phyloP scores from a whole-genome alignment of 2,888 invertebrate genomes.

The Melinaea menophilus region DNA sequence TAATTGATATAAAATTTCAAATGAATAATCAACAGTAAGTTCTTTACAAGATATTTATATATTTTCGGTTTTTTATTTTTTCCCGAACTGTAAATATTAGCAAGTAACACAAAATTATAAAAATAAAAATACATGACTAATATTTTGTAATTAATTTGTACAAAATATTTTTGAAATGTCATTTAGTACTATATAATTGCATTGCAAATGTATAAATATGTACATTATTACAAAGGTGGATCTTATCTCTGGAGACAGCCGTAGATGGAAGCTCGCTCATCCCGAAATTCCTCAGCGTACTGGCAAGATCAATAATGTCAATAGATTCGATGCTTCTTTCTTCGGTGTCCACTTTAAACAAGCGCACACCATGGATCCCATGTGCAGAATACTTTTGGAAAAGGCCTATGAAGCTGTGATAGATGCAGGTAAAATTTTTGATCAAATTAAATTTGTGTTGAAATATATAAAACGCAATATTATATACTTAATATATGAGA shows the following conservation, averaged over 20 bases:
- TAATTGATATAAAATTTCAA: too few species aligned
- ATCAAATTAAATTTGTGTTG: background rate
- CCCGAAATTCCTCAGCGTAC: conserved; percentile 85
- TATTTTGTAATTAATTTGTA: too few species aligned
- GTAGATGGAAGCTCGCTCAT: conserved; percentile 85
- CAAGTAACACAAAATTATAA: too few species aligned
- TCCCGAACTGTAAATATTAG: too few species aligned
- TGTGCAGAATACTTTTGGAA: conserved; percentile 87
- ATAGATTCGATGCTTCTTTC: conserved; percentile 87
- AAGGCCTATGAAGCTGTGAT: conserved; percentile 87
- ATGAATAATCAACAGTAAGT: too few species aligned
- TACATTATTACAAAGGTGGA: conserved; percentile 77
- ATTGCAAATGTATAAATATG: background rate
- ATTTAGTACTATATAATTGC: conserved; percentile 29
- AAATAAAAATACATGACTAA: too few species aligned
- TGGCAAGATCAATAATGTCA: conserved; percentile 83
- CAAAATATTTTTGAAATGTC: background rate
- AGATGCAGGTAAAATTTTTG: conserved; percentile 77
- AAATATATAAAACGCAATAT: too few species aligned
- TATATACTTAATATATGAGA: too few species aligned
- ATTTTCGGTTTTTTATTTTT: too few species aligned
- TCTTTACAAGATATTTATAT: too few species aligned
- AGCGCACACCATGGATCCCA: conserved; percentile 87
- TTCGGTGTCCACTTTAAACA: conserved; percentile 87
- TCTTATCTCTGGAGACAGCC: conserved; percentile 87